Conservation (phyloP, 35 echinoderm and acorn worm species). For the Strongylocentrotus purpuratus region DNA sequence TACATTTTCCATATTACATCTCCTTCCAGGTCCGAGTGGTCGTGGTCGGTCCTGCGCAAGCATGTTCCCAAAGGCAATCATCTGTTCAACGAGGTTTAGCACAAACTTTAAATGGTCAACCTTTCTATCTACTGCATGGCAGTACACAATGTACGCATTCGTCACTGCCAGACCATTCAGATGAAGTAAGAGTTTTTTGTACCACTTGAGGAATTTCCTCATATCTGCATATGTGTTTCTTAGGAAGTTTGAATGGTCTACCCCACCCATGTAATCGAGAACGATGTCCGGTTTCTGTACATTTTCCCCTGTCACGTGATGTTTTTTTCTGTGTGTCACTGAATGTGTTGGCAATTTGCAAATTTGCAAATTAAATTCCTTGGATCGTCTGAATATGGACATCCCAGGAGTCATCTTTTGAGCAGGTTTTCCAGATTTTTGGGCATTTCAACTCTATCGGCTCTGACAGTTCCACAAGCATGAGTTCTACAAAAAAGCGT, state of each 20-base stretch:
- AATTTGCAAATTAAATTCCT: no score
- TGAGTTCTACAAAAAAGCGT: conserved; percentile 49
- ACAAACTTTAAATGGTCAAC: neutral
- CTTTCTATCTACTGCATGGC: neutral
- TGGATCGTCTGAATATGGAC: neutral
- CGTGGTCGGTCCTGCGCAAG: no score
- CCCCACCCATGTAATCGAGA: conserved; percentile 47
- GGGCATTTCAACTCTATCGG: conserved; percentile 44
- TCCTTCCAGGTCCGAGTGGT: neutral
- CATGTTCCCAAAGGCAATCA: no score
- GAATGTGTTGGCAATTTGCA: neutral
- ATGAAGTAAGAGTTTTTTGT: conserved; percentile 56
- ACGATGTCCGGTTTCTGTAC: conserved; percentile 45
- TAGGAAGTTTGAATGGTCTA: conserved; percentile 51
- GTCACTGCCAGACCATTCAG: conserved; percentile 51
- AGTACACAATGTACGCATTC: conserved; percentile 53
- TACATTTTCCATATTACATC: neutral
- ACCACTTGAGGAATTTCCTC: conserved; percentile 55
- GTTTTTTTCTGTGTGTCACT: neutral
- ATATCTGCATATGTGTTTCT: neutral
- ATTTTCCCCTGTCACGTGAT: neutral
- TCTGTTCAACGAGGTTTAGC: neutral
- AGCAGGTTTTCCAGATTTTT: neutral
- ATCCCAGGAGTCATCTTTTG: neutral
- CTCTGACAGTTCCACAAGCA: conserved; percentile 66